Percentiles rank a stretch among this genome's conserved stretches.
phyloP scores from a whole-genome alignment of 2,888 invertebrate species.

The Hetaerina titia region DNA sequence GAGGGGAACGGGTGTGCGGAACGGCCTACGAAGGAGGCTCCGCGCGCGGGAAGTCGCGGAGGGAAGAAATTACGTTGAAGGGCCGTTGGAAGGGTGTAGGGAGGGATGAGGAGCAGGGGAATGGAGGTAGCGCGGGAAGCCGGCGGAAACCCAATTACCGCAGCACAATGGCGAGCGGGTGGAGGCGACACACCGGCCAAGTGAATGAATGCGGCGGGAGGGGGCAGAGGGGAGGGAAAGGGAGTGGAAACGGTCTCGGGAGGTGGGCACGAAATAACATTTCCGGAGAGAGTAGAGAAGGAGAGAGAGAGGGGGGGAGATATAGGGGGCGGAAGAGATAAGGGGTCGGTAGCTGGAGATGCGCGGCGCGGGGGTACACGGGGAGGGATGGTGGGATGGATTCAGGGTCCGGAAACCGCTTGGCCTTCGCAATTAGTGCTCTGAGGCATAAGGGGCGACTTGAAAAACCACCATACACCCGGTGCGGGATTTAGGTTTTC shows the following conservation, averaged over 20 bases:
- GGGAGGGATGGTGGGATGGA: not conserved
- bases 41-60: not conserved
- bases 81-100: not conserved
- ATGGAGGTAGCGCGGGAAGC: not conserved
- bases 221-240: not conserved
- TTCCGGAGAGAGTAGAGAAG: not conserved
- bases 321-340: not conserved
- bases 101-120: not conserved
- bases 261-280: not conserved
- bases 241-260: not conserved
- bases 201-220: not conserved
- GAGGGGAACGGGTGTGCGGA: not conserved
- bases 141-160: conserved; percentile 53
- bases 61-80: no score
- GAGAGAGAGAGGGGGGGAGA: not conserved
- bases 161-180: conserved; percentile 51
- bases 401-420: not conserved
- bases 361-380: not conserved
- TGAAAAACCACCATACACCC: not conserved
- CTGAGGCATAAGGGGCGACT: not conserved
- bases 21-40: not conserved
- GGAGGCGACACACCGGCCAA: not conserved
- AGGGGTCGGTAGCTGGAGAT: not conserved
- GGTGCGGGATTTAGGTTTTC: not conserved
- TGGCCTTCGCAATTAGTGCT: not conserved